Percentiles rank a stretch among this genome's conserved stretches.
These are phyloP conservation scores for Pseudonaja textilis DNA, from an alignment of 2,113 vertebrate species.

Conservation along the genomic window DNA sequence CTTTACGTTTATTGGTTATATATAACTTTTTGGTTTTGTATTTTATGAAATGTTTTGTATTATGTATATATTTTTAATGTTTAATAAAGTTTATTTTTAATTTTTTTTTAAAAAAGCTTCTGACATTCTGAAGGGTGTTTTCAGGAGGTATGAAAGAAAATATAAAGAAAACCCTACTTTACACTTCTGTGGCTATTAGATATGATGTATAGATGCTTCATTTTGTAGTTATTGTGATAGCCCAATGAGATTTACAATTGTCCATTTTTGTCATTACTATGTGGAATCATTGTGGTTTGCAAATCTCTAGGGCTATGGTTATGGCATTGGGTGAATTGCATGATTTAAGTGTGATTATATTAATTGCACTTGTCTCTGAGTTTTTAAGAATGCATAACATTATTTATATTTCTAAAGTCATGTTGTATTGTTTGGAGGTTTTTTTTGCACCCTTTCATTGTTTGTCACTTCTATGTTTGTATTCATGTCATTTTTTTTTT, in stretches of 20 bases:
- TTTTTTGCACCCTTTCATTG: background rate
- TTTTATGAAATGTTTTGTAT: too few relatives aligned
- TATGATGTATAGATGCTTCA: background rate
- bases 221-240: background rate
- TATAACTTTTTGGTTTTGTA: too few relatives aligned
- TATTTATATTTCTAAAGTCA: background rate
- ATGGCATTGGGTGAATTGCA: background rate
- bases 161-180: background rate
- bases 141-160: background rate
- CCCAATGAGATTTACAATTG: background rate
- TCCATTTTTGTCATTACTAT: background rate
- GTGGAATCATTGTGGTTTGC: background rate
- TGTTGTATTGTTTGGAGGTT: background rate
- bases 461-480: background rate
- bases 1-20: too few relatives aligned
- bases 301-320: background rate
- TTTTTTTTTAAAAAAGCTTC: background rate
- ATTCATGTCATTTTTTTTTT: background rate
- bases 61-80: too few relatives aligned
- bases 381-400: background rate
- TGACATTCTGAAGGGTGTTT: background rate
- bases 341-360: background rate
- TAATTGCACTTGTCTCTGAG: background rate
- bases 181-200: background rate
- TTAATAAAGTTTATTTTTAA: too few relatives aligned